A percentile compares a stretch with the other conserved stretches of the same genome.
Evolutionary conservation across 2,888 invertebrate species (phyloP).

Genomic region (Caenorhabditis angaria): DNA sequence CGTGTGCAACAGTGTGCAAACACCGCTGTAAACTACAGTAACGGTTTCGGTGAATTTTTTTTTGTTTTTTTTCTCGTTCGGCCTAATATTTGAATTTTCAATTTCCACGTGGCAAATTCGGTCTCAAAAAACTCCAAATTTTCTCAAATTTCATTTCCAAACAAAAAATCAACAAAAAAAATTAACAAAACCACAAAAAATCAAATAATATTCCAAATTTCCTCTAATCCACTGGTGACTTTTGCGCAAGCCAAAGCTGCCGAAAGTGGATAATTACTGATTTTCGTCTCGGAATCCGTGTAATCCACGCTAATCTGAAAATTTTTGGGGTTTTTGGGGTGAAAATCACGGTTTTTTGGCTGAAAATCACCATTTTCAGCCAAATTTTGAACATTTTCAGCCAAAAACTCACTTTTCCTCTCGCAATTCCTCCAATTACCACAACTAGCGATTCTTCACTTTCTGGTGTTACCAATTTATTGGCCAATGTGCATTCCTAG

Average conservation of each 20-base stretch:
- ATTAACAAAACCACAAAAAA: slow-evolving; percentile 6
- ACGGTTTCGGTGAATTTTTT: too few species aligned
- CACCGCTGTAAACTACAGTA: too few species aligned
- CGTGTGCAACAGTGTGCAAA: too few species aligned
- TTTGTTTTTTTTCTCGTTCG: too few species aligned
- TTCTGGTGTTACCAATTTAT: slow-evolving; percentile 47
- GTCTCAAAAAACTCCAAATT: too few species aligned
- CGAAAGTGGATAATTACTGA: slow-evolving; percentile 94
- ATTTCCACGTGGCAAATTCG: too few species aligned
- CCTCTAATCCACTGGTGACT: slow-evolving; percentile 75
- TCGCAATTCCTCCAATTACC: slow-evolving; percentile 95
- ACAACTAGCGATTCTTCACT: slow-evolving; percentile 81
- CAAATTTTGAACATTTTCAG: too few species aligned
- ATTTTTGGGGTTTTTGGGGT: not conserved
- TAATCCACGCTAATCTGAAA: slow-evolving; percentile 82
- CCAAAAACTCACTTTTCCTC: slow-evolving; percentile 81
- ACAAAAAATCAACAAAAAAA: slow-evolving; percentile 19
- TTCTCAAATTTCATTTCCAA: not conserved
- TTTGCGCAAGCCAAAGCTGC: slow-evolving; percentile 96
- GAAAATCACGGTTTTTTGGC: too few species aligned
- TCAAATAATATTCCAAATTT: slow-evolving; percentile 65
- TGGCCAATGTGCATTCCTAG: slow-evolving; percentile 41
- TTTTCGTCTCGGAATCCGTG: slow-evolving; percentile 87
- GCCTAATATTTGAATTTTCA: too few species aligned
- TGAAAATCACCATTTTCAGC: too few species aligned